Evolutionary conservation across 2,113 vertebrate genomes (phyloP).

Genomic region (Archocentrus centrarchus): DNA sequence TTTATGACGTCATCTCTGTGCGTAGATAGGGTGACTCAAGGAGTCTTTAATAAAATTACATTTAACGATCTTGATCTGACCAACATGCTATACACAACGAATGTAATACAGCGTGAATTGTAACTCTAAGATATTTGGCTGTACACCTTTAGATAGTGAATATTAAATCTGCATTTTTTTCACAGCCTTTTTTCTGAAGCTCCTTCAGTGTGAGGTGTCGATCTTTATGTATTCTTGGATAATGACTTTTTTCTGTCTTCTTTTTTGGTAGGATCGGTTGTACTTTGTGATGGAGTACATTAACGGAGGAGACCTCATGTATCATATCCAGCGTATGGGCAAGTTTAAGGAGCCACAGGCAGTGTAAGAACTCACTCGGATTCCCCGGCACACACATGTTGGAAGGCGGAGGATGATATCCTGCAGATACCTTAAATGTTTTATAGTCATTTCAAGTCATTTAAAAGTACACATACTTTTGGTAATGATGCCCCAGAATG

Average conservation of each 20-base stretch:
- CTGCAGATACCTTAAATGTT: neutral
- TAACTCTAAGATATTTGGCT: neutral
- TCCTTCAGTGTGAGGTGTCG: neutral
- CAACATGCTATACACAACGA: neutral
- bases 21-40: conserved; percentile 34
- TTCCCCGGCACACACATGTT: neutral
- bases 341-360: conserved; percentile 99
- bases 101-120: neutral
- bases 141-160: neutral
- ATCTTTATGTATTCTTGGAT: neutral
- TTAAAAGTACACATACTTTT: neutral
- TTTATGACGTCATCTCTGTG: conserved; percentile 39
- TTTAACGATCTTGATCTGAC: conserved; percentile 14
- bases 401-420: neutral
- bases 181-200: neutral
- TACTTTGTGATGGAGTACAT: conserved; percentile 99
- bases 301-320: conserved; percentile 98
- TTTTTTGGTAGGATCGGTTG: conserved; percentile 88
- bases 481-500: neutral
- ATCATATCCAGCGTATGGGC: conserved; percentile 98
- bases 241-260: neutral
- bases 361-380: conserved; percentile 85
- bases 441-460: neutral
- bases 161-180: neutral
- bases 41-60: conserved; percentile 28